These are phyloP conservation scores for Nothobranchius kuhntae DNA, from an alignment of 2,113 vertebrate genomes.

Conservation along the genomic window DNA sequence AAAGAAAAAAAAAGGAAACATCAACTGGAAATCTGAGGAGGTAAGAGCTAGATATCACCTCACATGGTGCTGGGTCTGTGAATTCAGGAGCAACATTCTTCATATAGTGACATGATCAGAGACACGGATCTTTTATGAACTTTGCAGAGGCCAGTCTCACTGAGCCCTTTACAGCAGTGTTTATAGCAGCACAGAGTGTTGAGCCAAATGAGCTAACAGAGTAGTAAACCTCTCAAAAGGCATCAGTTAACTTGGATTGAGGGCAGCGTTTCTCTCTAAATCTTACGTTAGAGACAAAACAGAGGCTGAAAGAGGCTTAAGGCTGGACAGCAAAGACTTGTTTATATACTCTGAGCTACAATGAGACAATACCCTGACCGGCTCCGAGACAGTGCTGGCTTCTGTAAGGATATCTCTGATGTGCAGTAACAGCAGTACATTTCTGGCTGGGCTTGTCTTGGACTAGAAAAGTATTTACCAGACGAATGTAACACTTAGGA, in stretches of 20 bases:
- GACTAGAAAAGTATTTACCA: neutral
- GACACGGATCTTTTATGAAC: slow-evolving; percentile 69
- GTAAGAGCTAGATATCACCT: neutral
- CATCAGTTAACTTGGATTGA: slow-evolving; percentile 57
- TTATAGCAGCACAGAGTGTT: slow-evolving; percentile 58
- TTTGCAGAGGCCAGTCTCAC: slow-evolving; percentile 62
- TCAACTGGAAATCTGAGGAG: slow-evolving; percentile 11
- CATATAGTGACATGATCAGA: slow-evolving; percentile 61
- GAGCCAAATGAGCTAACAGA: slow-evolving; percentile 68
- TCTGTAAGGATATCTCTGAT: slow-evolving; percentile 26
- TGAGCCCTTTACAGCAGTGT: slow-evolving; percentile 62
- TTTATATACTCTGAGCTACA: slow-evolving; percentile 54
- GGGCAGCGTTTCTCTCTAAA: slow-evolving; percentile 54
- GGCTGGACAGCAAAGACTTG: slow-evolving; percentile 45
- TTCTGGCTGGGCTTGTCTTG: slow-evolving; percentile 8
- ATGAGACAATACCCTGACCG: slow-evolving; percentile 41
- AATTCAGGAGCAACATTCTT: slow-evolving; percentile 36
- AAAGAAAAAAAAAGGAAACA: slow-evolving; percentile 5
- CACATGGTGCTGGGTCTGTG: slow-evolving; percentile 5
- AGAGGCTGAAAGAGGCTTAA: slow-evolving; percentile 25
- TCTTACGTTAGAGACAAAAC: slow-evolving; percentile 51
- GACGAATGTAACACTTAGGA: slow-evolving; percentile 13
- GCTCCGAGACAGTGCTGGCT: slow-evolving; percentile 14
- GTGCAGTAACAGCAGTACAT: slow-evolving; percentile 38
- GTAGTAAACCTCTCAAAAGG: slow-evolving; percentile 69